phyloP scores from a whole-genome alignment of 2,797 vertebrate species.

The Chelon labrosus region DNA sequence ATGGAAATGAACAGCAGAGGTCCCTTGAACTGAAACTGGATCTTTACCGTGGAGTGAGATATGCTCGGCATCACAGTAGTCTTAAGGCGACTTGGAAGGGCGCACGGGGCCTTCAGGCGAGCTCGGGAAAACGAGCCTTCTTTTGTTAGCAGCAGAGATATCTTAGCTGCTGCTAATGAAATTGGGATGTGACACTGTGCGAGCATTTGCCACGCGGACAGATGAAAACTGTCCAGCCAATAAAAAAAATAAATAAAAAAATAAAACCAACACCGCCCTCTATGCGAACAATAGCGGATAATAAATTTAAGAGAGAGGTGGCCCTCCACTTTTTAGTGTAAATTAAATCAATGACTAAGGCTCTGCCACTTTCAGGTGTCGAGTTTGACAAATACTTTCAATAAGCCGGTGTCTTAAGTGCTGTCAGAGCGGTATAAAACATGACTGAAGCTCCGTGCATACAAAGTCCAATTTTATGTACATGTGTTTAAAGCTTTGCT shows the following conservation, averaged over 20 bases:
- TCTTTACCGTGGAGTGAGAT: constrained; percentile 56
- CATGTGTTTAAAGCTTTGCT: constrained; percentile 1
- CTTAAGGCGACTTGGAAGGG: constrained; percentile 46
- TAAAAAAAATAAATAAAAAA: constrained; percentile 14
- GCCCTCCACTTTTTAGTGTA: constrained; percentile 54
- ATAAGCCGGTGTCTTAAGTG: constrained; percentile 68
- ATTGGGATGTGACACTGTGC: constrained; percentile 17
- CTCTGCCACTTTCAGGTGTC: constrained; percentile 61
- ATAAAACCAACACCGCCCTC: not conserved
- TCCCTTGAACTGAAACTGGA: constrained; percentile 58
- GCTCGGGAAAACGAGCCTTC: constrained; percentile 42
- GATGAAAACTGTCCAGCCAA: constrained; percentile 50
- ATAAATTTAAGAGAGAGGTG: constrained; percentile 53
- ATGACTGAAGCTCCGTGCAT: constrained; percentile 50
- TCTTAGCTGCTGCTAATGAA: constrained; percentile 55
- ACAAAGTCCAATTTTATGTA: constrained; percentile 39
- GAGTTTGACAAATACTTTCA: constrained; percentile 72
- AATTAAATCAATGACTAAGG: constrained; percentile 71
- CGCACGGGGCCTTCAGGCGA: constrained; percentile 45
- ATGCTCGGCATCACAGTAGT: constrained; percentile 54
- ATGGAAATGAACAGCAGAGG: constrained; percentile 70
- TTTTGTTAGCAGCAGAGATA: constrained; percentile 54
- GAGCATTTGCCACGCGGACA: constrained; percentile 31
- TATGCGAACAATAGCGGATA: constrained; percentile 61
- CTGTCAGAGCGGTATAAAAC: constrained; percentile 56